Conservation (phyloP, 2,797 vertebrate species). For the Lophotriccus pileatus region DNA sequence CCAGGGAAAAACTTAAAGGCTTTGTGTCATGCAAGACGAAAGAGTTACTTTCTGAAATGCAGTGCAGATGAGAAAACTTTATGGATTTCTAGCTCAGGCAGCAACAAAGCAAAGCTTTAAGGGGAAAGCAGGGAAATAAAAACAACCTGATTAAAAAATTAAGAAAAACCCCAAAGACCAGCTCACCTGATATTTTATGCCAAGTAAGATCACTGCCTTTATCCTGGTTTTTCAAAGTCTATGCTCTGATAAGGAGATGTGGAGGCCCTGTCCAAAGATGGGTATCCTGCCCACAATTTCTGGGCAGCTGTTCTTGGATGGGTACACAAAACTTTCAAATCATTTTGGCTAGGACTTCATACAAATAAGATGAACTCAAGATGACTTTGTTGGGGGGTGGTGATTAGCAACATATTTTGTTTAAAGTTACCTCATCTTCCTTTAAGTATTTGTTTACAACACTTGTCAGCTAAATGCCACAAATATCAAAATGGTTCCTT, state of each 20-base stretch:
- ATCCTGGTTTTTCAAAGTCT: background rate
- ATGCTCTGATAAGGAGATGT: background rate
- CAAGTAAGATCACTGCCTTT: background rate
- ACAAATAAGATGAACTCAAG: background rate
- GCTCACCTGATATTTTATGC: background rate
- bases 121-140: background rate
- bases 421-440: background rate
- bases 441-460: background rate
- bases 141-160: background rate
- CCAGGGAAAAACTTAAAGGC: background rate
- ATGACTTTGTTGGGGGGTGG: background rate
- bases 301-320: background rate
- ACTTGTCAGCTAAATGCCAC: background rate
- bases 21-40: background rate
- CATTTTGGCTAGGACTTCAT: background rate
- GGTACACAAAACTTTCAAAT: background rate
- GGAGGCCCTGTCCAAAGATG: background rate
- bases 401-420: rapidly evolving
- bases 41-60: background rate
- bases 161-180: background rate
- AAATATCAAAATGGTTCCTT: background rate
- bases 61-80: background rate
- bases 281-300: background rate
- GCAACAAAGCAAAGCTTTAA: background rate
- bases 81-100: background rate